Evolutionary conservation across 1,140 invertebrate species (phyloP).

Genomic region (Musca vetustissima): DNA sequence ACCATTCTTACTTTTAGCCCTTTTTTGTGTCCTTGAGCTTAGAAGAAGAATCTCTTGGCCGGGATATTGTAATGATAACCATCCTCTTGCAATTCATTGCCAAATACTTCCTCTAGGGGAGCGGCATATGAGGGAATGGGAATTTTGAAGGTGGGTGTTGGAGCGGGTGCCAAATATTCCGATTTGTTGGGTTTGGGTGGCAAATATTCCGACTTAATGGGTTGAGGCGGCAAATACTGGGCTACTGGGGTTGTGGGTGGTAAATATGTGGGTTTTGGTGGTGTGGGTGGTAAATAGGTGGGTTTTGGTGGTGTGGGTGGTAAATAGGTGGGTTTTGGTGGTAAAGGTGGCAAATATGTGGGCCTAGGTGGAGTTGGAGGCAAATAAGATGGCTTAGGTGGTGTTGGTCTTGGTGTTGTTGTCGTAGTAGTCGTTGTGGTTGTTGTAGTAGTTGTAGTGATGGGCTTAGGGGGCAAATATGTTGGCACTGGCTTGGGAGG

Average conservation of each 20-base stretch:
- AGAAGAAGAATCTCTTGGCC: conserved; percentile 41
- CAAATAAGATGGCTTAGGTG: not conserved
- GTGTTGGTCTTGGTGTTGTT: conserved; percentile 29
- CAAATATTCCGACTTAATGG: conserved; percentile 25
- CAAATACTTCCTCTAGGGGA: conserved; percentile 35
- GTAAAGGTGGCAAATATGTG: conserved; percentile 21
- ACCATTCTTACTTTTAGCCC: not conserved
- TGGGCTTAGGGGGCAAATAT: conserved; percentile 21
- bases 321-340: conserved; percentile 16
- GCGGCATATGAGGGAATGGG: conserved; percentile 50
- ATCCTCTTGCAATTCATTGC: conserved; percentile 39
- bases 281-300: conserved; percentile 18
- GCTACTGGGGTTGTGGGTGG: conserved; percentile 31
- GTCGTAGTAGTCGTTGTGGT: conserved; percentile 20
- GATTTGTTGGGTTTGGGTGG: conserved; percentile 21
- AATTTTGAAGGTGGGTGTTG: conserved; percentile 37
- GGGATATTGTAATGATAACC: conserved; percentile 47
- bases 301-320: conserved; percentile 27
- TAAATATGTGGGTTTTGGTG: conserved; percentile 33
- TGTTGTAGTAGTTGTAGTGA: conserved; percentile 35
- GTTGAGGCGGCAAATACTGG: conserved; percentile 33
- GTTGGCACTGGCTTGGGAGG: conserved; percentile 29
- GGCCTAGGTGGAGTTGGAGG: conserved; percentile 27
- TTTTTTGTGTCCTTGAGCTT: conserved; percentile 22
- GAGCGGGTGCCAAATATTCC: not conserved